phyloP scores from a whole-genome alignment of 2,113 vertebrate species.

The Notothenia coriiceps region DNA sequence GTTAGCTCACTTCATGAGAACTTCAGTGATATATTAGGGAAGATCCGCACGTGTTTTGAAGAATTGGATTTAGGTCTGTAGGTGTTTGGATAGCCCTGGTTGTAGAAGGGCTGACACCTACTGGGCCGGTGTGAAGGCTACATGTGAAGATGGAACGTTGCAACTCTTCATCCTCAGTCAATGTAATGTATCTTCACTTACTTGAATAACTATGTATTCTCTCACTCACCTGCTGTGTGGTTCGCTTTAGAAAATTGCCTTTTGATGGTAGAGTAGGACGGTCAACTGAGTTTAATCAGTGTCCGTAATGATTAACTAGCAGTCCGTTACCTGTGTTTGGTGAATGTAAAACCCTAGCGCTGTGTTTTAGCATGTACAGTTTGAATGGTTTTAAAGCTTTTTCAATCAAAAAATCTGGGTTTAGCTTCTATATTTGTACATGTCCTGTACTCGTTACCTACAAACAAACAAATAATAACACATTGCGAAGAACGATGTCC shows the following conservation, averaged over 20 bases:
- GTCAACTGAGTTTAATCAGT: not conserved
- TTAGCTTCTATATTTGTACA: not conserved
- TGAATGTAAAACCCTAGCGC: not conserved
- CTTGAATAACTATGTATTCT: not conserved
- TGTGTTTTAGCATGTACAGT: not conserved
- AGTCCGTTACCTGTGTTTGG: not conserved
- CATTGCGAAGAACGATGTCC: not conserved
- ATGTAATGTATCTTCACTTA: conserved; percentile 66
- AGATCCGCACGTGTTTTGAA: conserved; percentile 14
- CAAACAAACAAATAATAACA: not conserved
- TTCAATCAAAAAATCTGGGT: not conserved
- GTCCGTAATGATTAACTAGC: not conserved
- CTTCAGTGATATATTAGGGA: not conserved
- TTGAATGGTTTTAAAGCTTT: conserved; percentile 3
- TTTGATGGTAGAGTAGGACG: not conserved
- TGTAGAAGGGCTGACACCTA: conserved; percentile 27
- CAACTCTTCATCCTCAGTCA: conserved; percentile 38
- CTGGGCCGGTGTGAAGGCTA: conserved; percentile 23
- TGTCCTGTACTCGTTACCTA: not conserved
- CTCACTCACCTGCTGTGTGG: not conserved
- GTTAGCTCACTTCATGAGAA: not conserved
- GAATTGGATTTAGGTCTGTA: conserved; percentile 20
- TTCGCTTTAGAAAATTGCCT: not conserved
- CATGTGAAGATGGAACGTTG: conserved; percentile 67
- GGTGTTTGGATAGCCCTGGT: conserved; percentile 10